Conservation (phyloP, 1,140 invertebrate genomes). For the Drosophila mojavensis region DNA sequence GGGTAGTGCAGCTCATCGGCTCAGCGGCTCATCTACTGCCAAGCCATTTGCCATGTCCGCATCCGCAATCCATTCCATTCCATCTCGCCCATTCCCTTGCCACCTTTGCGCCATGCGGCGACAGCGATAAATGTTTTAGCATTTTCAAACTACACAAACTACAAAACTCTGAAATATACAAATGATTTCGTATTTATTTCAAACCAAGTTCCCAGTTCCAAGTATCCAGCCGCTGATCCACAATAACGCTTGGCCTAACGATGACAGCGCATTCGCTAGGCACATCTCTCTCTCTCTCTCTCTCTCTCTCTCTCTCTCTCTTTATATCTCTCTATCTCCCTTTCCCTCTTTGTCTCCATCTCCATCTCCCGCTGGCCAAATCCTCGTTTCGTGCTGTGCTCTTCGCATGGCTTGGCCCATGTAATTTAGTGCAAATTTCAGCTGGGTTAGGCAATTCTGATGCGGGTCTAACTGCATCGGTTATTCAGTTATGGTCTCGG, state of each 20-base stretch:
- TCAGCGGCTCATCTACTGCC: constrained; percentile 73
- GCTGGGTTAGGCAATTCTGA: constrained; percentile 54
- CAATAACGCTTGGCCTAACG: constrained; percentile 28
- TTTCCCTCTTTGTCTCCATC: neutral
- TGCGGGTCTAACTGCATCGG: constrained; percentile 31
- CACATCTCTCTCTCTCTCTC: neutral
- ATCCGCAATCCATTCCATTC: constrained; percentile 55
- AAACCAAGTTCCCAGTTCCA: constrained; percentile 44
- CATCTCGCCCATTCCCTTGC: constrained; percentile 13
- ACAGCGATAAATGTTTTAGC: constrained; percentile 80
- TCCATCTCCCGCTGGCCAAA: neutral
- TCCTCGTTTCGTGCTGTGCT: neutral
- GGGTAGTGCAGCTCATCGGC: constrained; percentile 35
- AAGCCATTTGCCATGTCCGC: constrained; percentile 73
- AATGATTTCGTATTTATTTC: constrained; percentile 83
- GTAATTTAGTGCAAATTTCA: constrained; percentile 41
- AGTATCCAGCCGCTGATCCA: constrained; percentile 6
- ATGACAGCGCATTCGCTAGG: constrained; percentile 20
- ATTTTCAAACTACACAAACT: constrained; percentile 70
- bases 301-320: neutral
- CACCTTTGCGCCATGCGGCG: constrained; percentile 46
- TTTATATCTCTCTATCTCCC: neutral
- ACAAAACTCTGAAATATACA: constrained; percentile 79
- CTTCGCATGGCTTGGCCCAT: constrained; percentile 14
- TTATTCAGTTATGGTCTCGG: neutral